A percentile compares a stretch with the other conserved stretches of the same genome.
Evolutionary conservation across 2,888 invertebrate species (phyloP).

Genomic region (Luperina nickerlii): DNA sequence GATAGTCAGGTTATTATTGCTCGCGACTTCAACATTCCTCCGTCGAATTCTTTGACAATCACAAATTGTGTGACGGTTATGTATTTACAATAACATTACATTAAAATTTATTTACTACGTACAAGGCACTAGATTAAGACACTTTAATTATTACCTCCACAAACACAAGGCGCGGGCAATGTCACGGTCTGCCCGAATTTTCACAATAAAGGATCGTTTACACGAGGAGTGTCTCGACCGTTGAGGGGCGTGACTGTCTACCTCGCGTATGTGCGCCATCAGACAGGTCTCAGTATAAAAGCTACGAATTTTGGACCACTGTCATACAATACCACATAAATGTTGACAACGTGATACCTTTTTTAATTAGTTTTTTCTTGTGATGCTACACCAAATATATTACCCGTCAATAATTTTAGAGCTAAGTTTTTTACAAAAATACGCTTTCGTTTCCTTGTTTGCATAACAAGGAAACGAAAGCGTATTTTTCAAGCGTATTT

Average conservation of each 20-base stretch:
- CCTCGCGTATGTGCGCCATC: slow-evolving; percentile 7
- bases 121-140: slow-evolving; percentile 66
- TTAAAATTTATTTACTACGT: slow-evolving; percentile 46
- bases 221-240: background rate
- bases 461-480: too few species aligned
- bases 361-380: slow-evolving; percentile 31
- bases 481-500: too few species aligned
- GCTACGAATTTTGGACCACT: slow-evolving; percentile 14
- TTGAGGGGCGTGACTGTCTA: background rate
- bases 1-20: slow-evolving; percentile 18
- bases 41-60: slow-evolving; percentile 1
- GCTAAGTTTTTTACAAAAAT: slow-evolving; percentile 20
- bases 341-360: slow-evolving; percentile 24
- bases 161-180: slow-evolving; percentile 25
- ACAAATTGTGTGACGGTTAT: slow-evolving; percentile 20
- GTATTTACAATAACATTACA: slow-evolving; percentile 50
- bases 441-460: slow-evolving; percentile 12
- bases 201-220: slow-evolving; percentile 6
- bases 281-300: slow-evolving; percentile 13
- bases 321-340: slow-evolving; percentile 34
- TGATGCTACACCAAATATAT: slow-evolving; percentile 46
- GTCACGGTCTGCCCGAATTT: slow-evolving; percentile 10
- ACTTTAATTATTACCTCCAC: slow-evolving; percentile 49
- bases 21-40: background rate
- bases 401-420: slow-evolving; percentile 29